Evolutionary conservation across 2,113 vertebrate genomes (phyloP).

Genomic region (Syngnathoides biaculeatus): DNA sequence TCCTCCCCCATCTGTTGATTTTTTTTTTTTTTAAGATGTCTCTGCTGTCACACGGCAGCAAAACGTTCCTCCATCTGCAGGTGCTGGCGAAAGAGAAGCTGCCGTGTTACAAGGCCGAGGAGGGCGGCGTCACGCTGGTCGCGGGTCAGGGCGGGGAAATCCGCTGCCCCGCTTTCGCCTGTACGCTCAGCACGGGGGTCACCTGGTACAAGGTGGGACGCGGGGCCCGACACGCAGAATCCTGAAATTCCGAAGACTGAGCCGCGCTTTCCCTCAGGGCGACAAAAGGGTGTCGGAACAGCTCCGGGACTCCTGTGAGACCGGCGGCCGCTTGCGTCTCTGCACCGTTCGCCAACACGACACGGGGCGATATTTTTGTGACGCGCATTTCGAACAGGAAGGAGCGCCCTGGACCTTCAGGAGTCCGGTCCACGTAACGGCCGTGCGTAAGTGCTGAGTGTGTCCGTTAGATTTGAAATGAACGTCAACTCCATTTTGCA

Average conservation of each 20-base stretch:
- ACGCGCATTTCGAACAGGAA: slow-evolving; percentile 57
- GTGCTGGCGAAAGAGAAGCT: slow-evolving; percentile 60
- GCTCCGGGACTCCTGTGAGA: rapidly evolving
- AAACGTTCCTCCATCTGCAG: slow-evolving; percentile 53
- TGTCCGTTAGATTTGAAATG: background rate
- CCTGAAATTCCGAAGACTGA: background rate
- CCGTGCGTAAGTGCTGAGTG: slow-evolving; percentile 46
- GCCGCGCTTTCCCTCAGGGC: slow-evolving; percentile 28
- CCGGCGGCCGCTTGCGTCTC: slow-evolving; percentile 50
- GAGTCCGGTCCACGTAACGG: slow-evolving; percentile 61
- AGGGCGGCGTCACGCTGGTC: slow-evolving; percentile 39
- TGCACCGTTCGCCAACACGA: slow-evolving; percentile 47
- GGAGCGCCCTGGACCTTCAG: slow-evolving; percentile 70
- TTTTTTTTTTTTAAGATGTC: background rate
- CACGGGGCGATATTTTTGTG: slow-evolving; percentile 74
- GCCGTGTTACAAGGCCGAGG: slow-evolving; percentile 47
- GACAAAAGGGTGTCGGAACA: background rate
- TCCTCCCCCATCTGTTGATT: too few relatives aligned
- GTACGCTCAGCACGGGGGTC: slow-evolving; percentile 55
- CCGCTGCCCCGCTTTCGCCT: slow-evolving; percentile 74
- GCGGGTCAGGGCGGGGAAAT: slow-evolving; percentile 46
- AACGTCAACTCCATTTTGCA: background rate
- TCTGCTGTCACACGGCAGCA: slow-evolving; percentile 28
- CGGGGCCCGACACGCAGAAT: background rate
- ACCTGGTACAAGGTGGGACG: slow-evolving; percentile 83